Evolutionary conservation across 1,140 invertebrate species (phyloP).

Genomic region (Pogonus chalceus): DNA sequence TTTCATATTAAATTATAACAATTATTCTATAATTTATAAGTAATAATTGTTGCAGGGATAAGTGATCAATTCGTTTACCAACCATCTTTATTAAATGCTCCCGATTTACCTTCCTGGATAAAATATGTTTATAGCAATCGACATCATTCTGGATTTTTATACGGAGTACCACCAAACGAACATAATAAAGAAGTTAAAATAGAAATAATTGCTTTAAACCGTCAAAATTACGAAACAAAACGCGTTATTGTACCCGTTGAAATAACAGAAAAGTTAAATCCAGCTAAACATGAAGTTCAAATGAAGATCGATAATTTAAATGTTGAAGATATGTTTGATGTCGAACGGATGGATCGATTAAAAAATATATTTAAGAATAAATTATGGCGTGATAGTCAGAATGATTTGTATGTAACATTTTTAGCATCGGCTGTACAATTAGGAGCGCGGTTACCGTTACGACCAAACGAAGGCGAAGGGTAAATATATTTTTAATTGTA

Average conservation of each 20-base stretch:
- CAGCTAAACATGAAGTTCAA: slow-evolving; percentile 66
- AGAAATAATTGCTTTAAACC: slow-evolving; percentile 66
- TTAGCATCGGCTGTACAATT: slow-evolving; percentile 72
- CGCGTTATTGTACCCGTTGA: slow-evolving; percentile 51
- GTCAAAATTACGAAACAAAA: slow-evolving; percentile 64
- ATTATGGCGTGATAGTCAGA: slow-evolving; percentile 48
- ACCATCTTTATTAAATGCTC: slow-evolving; percentile 54
- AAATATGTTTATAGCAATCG: slow-evolving; percentile 65
- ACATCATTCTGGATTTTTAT: slow-evolving; percentile 64
- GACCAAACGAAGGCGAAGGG: slow-evolving; percentile 79
- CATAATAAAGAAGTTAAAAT: slow-evolving; percentile 46
- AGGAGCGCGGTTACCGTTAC: slow-evolving; percentile 68
- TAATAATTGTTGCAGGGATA: slow-evolving; percentile 31
- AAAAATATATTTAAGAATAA: slow-evolving; percentile 63
- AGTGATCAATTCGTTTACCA: slow-evolving; percentile 54
- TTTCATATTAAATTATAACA: slow-evolving; percentile 4
- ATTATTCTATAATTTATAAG: slow-evolving; percentile 7
- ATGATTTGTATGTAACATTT: slow-evolving; percentile 70
- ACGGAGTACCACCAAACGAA: slow-evolving; percentile 62
- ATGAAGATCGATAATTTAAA: slow-evolving; percentile 84
- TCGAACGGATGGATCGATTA: slow-evolving; percentile 52
- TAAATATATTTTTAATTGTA: slow-evolving; percentile 34
- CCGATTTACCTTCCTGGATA: slow-evolving; percentile 77
- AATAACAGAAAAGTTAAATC: slow-evolving; percentile 52
- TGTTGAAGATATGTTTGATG: slow-evolving; percentile 68